Base-by-base conservation (phyloP, 2,888 invertebrate species). In the Tenthredo livida region DNA sequence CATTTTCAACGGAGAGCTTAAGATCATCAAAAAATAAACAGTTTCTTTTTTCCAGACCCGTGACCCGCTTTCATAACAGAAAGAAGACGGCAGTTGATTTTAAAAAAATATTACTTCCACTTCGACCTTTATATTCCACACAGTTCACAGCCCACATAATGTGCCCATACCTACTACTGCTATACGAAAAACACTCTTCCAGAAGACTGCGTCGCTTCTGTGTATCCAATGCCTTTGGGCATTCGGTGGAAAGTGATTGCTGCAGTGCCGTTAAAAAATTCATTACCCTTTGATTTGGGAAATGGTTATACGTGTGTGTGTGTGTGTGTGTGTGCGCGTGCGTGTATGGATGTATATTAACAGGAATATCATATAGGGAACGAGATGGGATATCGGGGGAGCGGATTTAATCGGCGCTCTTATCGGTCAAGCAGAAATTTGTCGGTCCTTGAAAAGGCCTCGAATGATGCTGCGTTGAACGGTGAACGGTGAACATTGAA, bases 391-490 rank as follows among this genome's bases (percentile, higher is more conserved):
- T n/a, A 21, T 15, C 21, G 77, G 50, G 50, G 50, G 33, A 21
- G 29, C 40, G 47, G 83, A 70, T 37, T 87, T 87, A 88, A 89
- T 89, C 89, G 87, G 58, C 86, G 85, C 86, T 84, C 88, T 87
- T 86, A 86, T 88, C 87, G 86, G 72, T 87, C 82, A 75, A 75
- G 86, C 86, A 85, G 86, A 84, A 86, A 87, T 85, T 78, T 77
- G 40, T 70, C 84, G n/a, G 78, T 85, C 85, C 85, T 85, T 82
- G 82, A 85, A 73, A 58, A 75, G 70, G 70, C 87, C 85, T 84
- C 73, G 84, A 85, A 67, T 33, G 80, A 65, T 65, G 80, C 25
- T 29, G 77, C 54, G 47, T 54, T 33, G 29, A 77, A 50, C 77
- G 50, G 47, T 25, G 82, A 83, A 67, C 70, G 33, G 70, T 70